Evolutionary conservation across 2,797 vertebrate species (phyloP).

Genomic region (Rhinella marina): DNA sequence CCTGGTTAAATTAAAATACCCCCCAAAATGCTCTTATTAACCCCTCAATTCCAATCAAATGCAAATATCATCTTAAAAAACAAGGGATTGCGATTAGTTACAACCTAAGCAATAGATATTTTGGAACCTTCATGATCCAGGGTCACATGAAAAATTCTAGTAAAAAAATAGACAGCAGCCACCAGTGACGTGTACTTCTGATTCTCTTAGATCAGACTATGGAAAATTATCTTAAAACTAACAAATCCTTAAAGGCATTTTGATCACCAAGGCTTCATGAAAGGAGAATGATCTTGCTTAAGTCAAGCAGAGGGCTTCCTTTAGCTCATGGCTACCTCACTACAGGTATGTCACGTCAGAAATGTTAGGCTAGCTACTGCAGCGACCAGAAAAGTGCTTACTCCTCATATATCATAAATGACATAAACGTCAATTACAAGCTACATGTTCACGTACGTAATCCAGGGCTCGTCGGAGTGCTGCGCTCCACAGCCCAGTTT

Average conservation of each 20-base stretch:
- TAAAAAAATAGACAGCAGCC: background rate
- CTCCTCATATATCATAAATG: background rate
- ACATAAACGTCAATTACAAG: background rate
- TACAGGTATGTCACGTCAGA: background rate
- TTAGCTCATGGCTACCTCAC: background rate
- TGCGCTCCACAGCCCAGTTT: background rate
- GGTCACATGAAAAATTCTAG: background rate
- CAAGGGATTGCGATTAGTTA: background rate
- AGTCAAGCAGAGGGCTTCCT: background rate
- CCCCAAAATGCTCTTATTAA: background rate
- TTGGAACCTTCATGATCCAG: background rate
- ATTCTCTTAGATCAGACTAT: background rate
- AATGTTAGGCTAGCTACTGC: background rate
- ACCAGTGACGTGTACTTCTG: background rate
- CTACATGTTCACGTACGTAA: background rate
- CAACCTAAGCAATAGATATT: background rate
- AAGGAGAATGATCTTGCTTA: background rate
- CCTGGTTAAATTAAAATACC: background rate
- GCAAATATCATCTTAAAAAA: background rate
- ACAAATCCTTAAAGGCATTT: background rate
- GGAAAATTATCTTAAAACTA: background rate
- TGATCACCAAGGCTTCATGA: background rate
- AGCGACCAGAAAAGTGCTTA: background rate
- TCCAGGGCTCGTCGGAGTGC: constrained; percentile 50
- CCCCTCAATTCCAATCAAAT: background rate